Evolutionary conservation across 2,888 invertebrate species (phyloP), one percentile per base, ranked within the genome.

Genomic region (Willowsia nigromaculata): DNA sequence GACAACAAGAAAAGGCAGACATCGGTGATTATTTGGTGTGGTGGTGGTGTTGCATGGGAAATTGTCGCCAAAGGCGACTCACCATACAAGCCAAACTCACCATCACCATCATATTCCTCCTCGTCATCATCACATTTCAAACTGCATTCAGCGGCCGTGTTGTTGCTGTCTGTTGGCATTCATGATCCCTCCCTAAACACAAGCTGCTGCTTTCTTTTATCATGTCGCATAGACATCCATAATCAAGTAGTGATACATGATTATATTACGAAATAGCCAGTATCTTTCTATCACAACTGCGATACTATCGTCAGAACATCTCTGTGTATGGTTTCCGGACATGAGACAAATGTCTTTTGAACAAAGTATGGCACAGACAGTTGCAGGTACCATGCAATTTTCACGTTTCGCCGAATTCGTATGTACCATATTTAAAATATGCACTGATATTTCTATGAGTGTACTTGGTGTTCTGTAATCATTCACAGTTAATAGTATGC

Each of bases 21-120:
- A 71, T 89, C 78, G 40, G 85, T 81, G 62, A 84, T 85, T 62
- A 62, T 80, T 84, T 68, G 82, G 68, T 43, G 71, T 33, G 50
- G 65, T 76, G 50, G 65, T 76, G 85, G 89, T 89, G 89, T 74
- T 89, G 74, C 89, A 89, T 89, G 84, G 85, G 89, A 89, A 89
- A 89, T 85, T 89, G 89, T 89, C 89, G 74, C 89, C 89, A 59
- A 18, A 62, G 89, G 89, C 89, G 37, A 85, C 47, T 47, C 62
- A 84, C 22, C 22, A 62, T n/a, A 47, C 43, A 40, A 22, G 33
- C 65, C 15, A 33, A 65, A 37, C 33, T 65, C 65, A 47, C 40
- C 40, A 43, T 22, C 1, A 43, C 43, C 40, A 22, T 43, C 74
- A 37, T 74, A n/a, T 9, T 62, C 81, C 62, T 33, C 56, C 27